Base-by-base conservation (phyloP, 2,113 vertebrate genomes). In the Lophotis ruficrista region DNA sequence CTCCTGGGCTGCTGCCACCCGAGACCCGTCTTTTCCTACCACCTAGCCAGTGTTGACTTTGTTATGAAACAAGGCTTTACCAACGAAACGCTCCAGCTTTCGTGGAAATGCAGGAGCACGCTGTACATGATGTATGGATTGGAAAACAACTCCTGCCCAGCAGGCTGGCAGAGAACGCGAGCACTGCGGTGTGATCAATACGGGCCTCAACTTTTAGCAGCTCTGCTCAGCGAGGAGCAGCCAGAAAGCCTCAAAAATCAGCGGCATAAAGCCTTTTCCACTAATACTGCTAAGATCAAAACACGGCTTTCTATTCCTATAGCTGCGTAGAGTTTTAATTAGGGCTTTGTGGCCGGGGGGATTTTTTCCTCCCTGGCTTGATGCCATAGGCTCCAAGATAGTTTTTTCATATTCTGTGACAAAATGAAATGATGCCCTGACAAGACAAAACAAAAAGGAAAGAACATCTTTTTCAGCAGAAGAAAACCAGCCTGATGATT, bases 231-330 rank as follows among this genome's bases (percentile, higher is more conserved):
- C 58, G 62, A 93, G 82, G 6, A 33, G 14, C 68, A 91, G 84
- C 13, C 73, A 83, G 61, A 87, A 76, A 90, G n/a, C 89, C 70
- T 87, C 57, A 66, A 71, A 89, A 82, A 90, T 79, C 61, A 94
- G 27, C 22, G 37, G 50, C 7, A 53, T 25, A 82, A 93, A 87
- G 35, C 45, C 64, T 69, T 87, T 89, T 53, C 33, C 12, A 43
- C 53, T 68, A 71, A 48, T 10, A 18, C 14, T 25, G 6, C 24
- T 31, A 60, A 87, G 51, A 83, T 65, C 35, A 80, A 87, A 91
- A 65, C 20, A 23, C 1, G 3, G 17, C 20, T 87, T 68, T 80
- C 73, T 83, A 30, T 73, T 85, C 27, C 50, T 85, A 7, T 21
- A 41, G 50, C 65, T 45, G 21, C 14, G 24, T 8, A 31, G 80